phyloP scores from a whole-genome alignment of 1,140 invertebrate species.

The Bombus pascuorum region DNA sequence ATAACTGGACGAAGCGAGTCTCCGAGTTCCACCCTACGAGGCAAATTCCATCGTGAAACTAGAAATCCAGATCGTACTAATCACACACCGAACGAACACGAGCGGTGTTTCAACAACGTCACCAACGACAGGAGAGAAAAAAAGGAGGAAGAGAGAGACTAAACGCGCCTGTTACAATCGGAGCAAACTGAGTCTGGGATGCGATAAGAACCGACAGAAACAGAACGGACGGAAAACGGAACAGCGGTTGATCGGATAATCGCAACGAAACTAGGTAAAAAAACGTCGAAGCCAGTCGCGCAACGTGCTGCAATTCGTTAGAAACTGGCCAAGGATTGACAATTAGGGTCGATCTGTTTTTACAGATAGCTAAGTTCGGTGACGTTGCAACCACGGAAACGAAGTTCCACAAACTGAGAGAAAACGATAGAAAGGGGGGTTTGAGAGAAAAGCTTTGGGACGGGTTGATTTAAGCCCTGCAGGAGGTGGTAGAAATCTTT shows the following conservation, averaged over 20 bases:
- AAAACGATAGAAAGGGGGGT: background rate
- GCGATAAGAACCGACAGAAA: constrained; percentile 3
- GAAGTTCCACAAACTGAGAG: constrained; percentile 19
- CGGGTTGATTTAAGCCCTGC: constrained; percentile 65
- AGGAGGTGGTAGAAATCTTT: constrained; percentile 68
- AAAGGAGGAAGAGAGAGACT: background rate
- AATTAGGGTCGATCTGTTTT: constrained; percentile 59
- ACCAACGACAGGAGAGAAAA: background rate
- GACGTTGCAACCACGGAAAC: background rate
- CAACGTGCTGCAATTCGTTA: constrained; percentile 29
- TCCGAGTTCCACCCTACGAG: no score
- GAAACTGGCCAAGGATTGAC: constrained; percentile 44
- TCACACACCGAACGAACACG: background rate
- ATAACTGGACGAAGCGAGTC: background rate
- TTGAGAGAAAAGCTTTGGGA: constrained; percentile 15
- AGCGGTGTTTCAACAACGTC: constrained; percentile 7
- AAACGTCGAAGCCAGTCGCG: constrained; percentile 2
- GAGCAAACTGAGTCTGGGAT: background rate
- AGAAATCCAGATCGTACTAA: constrained; percentile 21
- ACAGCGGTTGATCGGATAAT: constrained; percentile 19
- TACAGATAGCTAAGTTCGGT: constrained; percentile 2
- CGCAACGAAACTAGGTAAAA: constrained; percentile 36
- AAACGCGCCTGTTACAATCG: background rate
- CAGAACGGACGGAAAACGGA: background rate
- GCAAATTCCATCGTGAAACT: background rate